Conservation (phyloP, 2,888 invertebrate species). For the Harmothoe impar region DNA sequence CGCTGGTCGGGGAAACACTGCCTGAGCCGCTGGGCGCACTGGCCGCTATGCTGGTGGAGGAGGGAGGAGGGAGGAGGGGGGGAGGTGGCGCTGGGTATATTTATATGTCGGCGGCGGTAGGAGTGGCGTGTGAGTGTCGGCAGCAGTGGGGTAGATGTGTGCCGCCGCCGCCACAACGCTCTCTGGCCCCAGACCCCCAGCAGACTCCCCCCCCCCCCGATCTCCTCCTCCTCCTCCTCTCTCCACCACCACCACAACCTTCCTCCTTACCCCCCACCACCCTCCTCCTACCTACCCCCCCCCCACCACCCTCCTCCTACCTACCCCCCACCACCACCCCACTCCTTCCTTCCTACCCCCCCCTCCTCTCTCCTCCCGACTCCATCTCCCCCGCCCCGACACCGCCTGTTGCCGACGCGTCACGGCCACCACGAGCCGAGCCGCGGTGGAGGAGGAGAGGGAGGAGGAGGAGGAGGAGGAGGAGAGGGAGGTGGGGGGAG, state of each 20-base stretch:
- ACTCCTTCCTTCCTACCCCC: background rate
- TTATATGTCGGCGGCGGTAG: background rate
- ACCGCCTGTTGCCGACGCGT: conserved; percentile 27
- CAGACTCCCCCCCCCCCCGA: background rate
- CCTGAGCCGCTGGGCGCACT: background rate
- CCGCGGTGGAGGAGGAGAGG: background rate
- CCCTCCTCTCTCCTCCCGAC: background rate
- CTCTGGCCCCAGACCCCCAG: conserved; percentile 16
- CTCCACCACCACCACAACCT: background rate
- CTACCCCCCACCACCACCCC: background rate
- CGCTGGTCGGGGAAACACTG: background rate
- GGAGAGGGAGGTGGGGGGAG: background rate
- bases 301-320: background rate
- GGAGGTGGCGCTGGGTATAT: background rate
- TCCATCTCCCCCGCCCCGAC: background rate
- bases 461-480: conserved; percentile 53
- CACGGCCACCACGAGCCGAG: background rate
- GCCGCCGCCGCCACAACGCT: conserved; percentile 1
- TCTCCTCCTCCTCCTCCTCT: background rate
- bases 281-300: background rate
- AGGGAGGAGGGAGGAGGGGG: background rate
- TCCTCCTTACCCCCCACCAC: background rate
- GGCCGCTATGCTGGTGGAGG: background rate
- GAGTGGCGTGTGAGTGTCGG: background rate
- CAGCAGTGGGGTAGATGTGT: background rate